Conservation (phyloP, 1,140 invertebrate genomes). For the Lepidurus arcticus region DNA sequence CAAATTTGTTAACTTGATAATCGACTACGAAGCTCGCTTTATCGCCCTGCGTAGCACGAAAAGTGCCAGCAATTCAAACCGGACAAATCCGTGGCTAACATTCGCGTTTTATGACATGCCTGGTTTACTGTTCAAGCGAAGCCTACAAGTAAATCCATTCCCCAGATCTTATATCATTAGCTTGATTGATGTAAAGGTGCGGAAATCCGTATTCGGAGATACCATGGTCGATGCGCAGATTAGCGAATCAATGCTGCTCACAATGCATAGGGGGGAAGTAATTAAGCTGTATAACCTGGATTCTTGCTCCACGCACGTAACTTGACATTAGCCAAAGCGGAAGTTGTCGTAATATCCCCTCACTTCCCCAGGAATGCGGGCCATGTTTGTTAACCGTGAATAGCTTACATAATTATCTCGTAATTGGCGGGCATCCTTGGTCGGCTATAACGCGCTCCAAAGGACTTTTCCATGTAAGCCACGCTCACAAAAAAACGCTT, state of each 20-base stretch:
- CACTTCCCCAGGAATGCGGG: not conserved
- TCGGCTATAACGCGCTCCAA: constrained; percentile 12
- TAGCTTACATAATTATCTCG: constrained; percentile 15
- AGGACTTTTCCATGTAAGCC: constrained; percentile 16
- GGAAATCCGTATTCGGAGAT: not conserved
- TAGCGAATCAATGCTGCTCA: not conserved
- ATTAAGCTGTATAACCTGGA: not conserved
- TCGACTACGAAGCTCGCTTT: not conserved
- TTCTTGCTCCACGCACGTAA: not conserved
- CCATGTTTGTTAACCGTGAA: constrained; percentile 18
- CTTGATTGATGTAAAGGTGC: not conserved
- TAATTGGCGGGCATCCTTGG: constrained; percentile 2
- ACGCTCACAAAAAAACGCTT: not conserved
- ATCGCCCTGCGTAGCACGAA: not conserved
- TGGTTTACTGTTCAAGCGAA: not conserved
- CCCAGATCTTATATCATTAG: not conserved
- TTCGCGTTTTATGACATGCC: not conserved
- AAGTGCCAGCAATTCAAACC: not conserved
- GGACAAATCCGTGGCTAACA: not conserved
- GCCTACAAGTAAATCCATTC: not conserved
- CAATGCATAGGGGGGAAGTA: not conserved
- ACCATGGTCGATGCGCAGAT: not conserved
- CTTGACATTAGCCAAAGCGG: not conserved
- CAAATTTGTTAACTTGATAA: not conserved
- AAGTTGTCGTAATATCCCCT: not conserved